Evolutionary conservation across 2,113 vertebrate species (phyloP), one percentile per base, ranked within the genome.

Genomic region (Pseudorasbora parva): DNA sequence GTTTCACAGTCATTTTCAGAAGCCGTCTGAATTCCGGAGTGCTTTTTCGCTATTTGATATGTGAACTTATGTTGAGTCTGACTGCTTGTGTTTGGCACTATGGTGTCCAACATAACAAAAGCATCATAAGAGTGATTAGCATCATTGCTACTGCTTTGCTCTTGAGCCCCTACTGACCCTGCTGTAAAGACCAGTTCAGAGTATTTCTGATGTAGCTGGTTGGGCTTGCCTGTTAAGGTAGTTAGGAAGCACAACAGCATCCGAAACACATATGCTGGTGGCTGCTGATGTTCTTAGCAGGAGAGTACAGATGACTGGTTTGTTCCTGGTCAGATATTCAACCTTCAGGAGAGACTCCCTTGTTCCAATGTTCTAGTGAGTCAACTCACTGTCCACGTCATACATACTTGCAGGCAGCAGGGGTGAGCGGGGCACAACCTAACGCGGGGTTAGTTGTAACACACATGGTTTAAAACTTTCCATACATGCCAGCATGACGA

Each of bases 1-100:
- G 10, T 43, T 41, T 45, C 71, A 51, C 71, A 51, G 71, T 74
- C n/a, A 15, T 49, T 74, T 74, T 74, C 41, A 49, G n/a, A 49
- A 47, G 71, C 4, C 19, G 71, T 17, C n/a, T 73, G 71, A 68
- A 68, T 68, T 33, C 17, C 3, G 4, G 64, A 68, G 64, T 49
- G 41, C 71, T 15, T 74, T 73, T n/a, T 71, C 9, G 21, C 23
- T 51, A 27, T 27, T 51, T 27, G 45, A 47, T 73, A 49, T 74
- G 71, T 30, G 51, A 74, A 74, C 45, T 27, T 74, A 8, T 45
- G 68, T 45, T 23, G 4, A 73, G 71, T 49, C 71, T 8, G 71
- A 25, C 14, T 74, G 43, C 45, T 25, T 51, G 23, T 30, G 45
- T 74, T 74, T 74, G n/a, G 71, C n/a, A 23, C 45, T 49, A 9